These are phyloP conservation scores for Scarus forsteni DNA, from an alignment of 2,797 vertebrate species.

Conservation along the genomic window DNA sequence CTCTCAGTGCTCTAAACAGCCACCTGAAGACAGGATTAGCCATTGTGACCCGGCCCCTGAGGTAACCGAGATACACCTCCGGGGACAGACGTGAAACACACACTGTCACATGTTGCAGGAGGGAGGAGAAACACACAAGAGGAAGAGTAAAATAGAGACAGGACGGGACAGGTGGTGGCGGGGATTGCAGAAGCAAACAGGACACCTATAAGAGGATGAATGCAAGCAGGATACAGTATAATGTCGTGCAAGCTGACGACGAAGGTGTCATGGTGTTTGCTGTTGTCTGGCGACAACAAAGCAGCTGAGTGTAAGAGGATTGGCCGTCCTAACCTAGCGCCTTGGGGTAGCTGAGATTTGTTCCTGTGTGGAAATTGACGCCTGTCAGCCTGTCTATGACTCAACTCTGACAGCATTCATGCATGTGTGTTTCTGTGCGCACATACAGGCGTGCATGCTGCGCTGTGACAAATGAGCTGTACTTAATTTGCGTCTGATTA, in stretches of 20 bases:
- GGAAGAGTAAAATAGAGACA: slow-evolving; percentile 37
- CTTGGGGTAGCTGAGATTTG: slow-evolving; percentile 91
- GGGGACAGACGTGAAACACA: slow-evolving; percentile 79
- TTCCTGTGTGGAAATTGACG: slow-evolving; percentile 92
- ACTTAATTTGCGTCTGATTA: slow-evolving; percentile 98
- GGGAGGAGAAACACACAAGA: slow-evolving; percentile 44
- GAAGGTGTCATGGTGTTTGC: slow-evolving; percentile 71
- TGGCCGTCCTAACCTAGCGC: slow-evolving; percentile 83
- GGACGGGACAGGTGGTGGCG: slow-evolving; percentile 49
- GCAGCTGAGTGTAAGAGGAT: slow-evolving; percentile 86
- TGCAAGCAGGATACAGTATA: slow-evolving; percentile 68
- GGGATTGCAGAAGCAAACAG: slow-evolving; percentile 73
- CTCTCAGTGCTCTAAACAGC: slow-evolving; percentile 85
- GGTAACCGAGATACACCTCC: slow-evolving; percentile 84
- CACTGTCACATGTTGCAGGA: slow-evolving; percentile 73
- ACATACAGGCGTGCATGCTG: slow-evolving; percentile 77
- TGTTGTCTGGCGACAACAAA: slow-evolving; percentile 84
- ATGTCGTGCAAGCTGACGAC: slow-evolving; percentile 58
- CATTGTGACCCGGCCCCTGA: slow-evolving; percentile 80
- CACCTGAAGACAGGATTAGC: slow-evolving; percentile 87
- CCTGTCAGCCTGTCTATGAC: slow-evolving; percentile 93
- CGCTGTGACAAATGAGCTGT: slow-evolving; percentile 96
- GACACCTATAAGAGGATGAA: slow-evolving; percentile 80
- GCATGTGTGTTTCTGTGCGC: slow-evolving; percentile 71
- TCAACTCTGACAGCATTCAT: slow-evolving; percentile 90